Percentiles rank a stretch among this genome's conserved stretches.
phyloP scores from a whole-genome alignment of 2,888 invertebrate species.

The Trichogramma evanescens region DNA sequence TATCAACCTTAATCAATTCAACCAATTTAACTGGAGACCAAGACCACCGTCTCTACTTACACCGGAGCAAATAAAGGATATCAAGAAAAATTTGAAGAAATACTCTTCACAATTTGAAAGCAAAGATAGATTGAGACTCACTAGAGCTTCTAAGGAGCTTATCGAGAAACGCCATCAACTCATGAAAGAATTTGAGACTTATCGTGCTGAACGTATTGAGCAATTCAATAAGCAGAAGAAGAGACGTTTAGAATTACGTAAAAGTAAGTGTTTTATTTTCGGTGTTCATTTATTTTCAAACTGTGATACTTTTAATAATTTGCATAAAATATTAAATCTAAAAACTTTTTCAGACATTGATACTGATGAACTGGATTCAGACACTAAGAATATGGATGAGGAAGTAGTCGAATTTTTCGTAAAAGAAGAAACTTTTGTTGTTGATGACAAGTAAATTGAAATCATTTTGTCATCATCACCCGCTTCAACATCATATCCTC shows the following conservation, averaged over 20 bases:
- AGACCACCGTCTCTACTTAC: slow-evolving; percentile 79
- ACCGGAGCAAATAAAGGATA: slow-evolving; percentile 83
- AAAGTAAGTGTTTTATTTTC: slow-evolving; percentile 59
- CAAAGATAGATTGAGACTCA: slow-evolving; percentile 88
- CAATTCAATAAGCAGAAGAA: slow-evolving; percentile 75
- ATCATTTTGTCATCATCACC: neutral
- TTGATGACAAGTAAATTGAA: slow-evolving; percentile 57
- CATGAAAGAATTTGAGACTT: slow-evolving; percentile 80
- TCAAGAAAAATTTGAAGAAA: slow-evolving; percentile 95
- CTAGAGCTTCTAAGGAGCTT: slow-evolving; percentile 89
- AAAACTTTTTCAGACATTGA: slow-evolving; percentile 68
- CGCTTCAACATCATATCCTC: neutral
- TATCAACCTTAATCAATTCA: slow-evolving; percentile 85
- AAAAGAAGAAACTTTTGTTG: slow-evolving; percentile 81
- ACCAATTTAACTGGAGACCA: slow-evolving; percentile 93
- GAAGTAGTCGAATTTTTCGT: slow-evolving; percentile 96
- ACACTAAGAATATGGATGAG: slow-evolving; percentile 81
- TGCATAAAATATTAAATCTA: neutral
- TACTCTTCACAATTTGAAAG: slow-evolving; percentile 93
- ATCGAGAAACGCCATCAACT: slow-evolving; percentile 84
- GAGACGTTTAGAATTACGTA: slow-evolving; percentile 75
- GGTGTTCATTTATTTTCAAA: slow-evolving; percentile 12
- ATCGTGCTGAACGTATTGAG: slow-evolving; percentile 65
- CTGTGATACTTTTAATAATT: neutral
- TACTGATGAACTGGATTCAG: slow-evolving; percentile 86